These are phyloP conservation scores for Oryctolagus cuniculus DNA, from an alignment of 2,113 vertebrate species.

Conservation along the genomic window DNA sequence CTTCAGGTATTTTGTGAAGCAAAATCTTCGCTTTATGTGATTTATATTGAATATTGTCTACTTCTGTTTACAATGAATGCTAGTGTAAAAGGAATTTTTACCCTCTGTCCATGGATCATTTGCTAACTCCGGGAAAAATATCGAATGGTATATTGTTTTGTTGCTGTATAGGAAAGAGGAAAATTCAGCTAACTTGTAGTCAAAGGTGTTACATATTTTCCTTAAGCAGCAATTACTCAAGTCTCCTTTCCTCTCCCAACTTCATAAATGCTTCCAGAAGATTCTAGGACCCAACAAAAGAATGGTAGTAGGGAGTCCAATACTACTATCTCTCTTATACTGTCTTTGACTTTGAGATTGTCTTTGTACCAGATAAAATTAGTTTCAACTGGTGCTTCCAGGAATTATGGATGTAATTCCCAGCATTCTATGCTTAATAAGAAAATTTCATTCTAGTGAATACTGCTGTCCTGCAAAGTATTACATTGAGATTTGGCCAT, in stretches of 20 bases:
- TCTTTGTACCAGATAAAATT: constrained; percentile 23
- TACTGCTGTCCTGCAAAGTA: neutral
- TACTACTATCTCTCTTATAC: neutral
- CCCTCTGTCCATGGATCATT: neutral
- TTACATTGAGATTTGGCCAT: neutral
- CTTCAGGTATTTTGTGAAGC: neutral
- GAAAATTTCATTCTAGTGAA: neutral
- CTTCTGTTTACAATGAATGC: neutral
- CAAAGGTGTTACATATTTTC: constrained; percentile 12
- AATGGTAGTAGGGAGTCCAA: neutral
- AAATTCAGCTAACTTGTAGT: neutral
- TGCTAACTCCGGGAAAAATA: neutral
- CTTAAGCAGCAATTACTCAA: neutral
- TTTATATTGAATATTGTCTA: constrained; percentile 11
- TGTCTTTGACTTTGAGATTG: constrained; percentile 9
- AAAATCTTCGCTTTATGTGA: neutral
- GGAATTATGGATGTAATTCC: neutral
- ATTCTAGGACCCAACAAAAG: neutral
- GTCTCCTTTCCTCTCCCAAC: neutral
- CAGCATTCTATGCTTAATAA: neutral
- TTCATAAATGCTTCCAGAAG: neutral
- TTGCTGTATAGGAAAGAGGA: neutral
- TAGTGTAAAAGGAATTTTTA: neutral
- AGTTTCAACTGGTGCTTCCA: neutral
- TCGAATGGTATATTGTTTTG: neutral